phyloP scores from a whole-genome alignment of 2,797 vertebrate species.

The Numenius phaeopus region DNA sequence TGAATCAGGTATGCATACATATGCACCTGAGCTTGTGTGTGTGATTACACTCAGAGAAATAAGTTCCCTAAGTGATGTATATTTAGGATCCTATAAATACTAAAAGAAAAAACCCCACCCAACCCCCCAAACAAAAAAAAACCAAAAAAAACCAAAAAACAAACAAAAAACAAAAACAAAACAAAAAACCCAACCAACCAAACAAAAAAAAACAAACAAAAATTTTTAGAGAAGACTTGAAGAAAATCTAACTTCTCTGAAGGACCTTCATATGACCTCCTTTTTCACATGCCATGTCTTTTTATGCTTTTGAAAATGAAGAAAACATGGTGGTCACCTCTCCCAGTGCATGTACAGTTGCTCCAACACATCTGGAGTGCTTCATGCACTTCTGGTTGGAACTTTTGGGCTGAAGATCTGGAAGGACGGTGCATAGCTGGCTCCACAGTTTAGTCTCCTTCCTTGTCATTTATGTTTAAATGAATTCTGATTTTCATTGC shows the following conservation, averaged over 20 bases:
- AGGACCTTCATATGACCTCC: neutral
- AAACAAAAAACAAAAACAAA: fast-evolving
- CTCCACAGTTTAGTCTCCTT: neutral
- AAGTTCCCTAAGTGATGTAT: neutral
- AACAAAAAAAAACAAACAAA: neutral
- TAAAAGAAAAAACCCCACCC: fast-evolving
- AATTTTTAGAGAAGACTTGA: neutral
- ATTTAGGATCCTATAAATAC: fast-evolving
- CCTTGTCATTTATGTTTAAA: neutral
- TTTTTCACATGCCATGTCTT: neutral
- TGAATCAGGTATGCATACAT: neutral
- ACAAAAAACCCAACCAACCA: too few relatives aligned
- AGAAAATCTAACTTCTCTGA: neutral
- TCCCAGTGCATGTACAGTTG: too few relatives aligned
- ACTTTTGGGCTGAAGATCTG: neutral
- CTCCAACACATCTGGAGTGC: fast-evolving
- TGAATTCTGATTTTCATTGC: neutral
- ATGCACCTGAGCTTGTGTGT: neutral
- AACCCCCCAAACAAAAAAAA: neutral
- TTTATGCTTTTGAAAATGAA: neutral
- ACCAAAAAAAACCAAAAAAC: neutral
- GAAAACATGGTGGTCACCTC: neutral
- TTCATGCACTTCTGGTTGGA: neutral
- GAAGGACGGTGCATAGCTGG: neutral
- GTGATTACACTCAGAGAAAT: neutral